Percentiles rank a stretch among this genome's conserved stretches.
Conservation (phyloP, 2,113 vertebrate species). For the Romanogobio albipinnatus region DNA sequence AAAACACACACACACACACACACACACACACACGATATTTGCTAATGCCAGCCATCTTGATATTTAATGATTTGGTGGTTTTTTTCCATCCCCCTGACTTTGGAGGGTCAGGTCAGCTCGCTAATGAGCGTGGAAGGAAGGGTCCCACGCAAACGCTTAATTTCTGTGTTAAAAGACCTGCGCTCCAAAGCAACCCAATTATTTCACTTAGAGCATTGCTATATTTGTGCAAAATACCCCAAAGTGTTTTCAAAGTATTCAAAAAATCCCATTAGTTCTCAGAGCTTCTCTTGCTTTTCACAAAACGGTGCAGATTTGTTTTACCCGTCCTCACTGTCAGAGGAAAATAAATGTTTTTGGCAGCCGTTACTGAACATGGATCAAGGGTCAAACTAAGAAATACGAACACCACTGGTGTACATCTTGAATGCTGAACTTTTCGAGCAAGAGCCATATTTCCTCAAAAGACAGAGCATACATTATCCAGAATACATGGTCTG, state of each 20-base stretch:
- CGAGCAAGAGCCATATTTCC: slow-evolving; percentile 19
- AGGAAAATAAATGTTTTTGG: slow-evolving; percentile 45
- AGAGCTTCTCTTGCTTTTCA: slow-evolving; percentile 9
- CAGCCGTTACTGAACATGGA: slow-evolving; percentile 19
- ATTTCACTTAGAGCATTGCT: not conserved
- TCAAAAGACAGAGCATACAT: slow-evolving; percentile 40
- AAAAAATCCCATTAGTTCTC: not conserved
- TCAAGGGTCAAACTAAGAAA: slow-evolving; percentile 35
- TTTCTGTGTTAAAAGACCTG: not conserved
- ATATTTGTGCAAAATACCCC: not conserved
- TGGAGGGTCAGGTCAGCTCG: slow-evolving; percentile 66
- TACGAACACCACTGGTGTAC: slow-evolving; percentile 9
- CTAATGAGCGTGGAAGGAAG: slow-evolving; percentile 53
- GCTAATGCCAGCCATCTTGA: slow-evolving; percentile 64
- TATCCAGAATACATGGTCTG: slow-evolving; percentile 23
- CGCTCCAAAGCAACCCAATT: slow-evolving; percentile 15
- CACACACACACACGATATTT: slow-evolving; percentile 53
- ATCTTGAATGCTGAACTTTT: slow-evolving; percentile 35
- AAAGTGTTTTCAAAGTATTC: slow-evolving; percentile 11
- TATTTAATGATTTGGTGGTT: slow-evolving; percentile 66
- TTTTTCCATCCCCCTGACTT: slow-evolving; percentile 40
- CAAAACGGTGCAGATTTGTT: slow-evolving; percentile 8
- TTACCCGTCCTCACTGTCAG: slow-evolving; percentile 24
- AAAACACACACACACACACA: slow-evolving; percentile 41
- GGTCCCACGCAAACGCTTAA: not conserved